Percentiles rank a stretch among this genome's conserved stretches.
These are phyloP conservation scores for Rotaria macrura DNA, from an alignment of 2,888 invertebrate species.

Conservation along the genomic window DNA sequence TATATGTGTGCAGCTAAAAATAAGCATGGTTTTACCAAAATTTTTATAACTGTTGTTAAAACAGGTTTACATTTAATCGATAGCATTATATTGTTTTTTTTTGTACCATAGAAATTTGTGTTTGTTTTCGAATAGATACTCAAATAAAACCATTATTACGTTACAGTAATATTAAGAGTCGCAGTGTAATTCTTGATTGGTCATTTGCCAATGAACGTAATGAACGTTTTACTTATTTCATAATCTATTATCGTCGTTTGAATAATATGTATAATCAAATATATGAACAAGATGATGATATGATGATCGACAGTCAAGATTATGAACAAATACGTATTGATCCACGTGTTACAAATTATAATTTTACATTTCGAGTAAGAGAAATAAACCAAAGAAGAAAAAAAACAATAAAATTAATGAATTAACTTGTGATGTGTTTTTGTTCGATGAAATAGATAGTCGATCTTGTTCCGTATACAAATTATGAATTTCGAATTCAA, in stretches of 20 bases:
- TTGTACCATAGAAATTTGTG: no score
- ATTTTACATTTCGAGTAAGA: neutral
- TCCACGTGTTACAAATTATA: neutral
- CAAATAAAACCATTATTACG: neutral
- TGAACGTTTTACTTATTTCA: neutral
- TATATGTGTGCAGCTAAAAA: constrained; percentile 10
- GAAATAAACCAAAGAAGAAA: neutral
- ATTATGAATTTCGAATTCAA: neutral
- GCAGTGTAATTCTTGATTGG: neutral
- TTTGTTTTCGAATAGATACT: neutral
- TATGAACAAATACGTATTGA: neutral
- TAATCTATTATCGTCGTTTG: neutral
- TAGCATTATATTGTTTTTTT: no score
- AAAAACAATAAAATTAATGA: neutral
- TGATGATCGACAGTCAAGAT: neutral
- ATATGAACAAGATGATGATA: neutral
- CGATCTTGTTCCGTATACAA: neutral
- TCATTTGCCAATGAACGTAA: neutral
- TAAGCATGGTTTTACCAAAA: neutral
- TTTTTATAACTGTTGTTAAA: neutral
- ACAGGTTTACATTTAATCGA: neutral
- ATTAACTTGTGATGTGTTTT: neutral
- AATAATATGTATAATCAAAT: neutral
- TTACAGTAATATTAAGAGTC: neutral
- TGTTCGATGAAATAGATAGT: neutral